Evolutionary conservation across 1,140 invertebrate genomes (phyloP), one percentile per base, ranked within the genome.

Genomic region (Pseudomyrmex sp.): DNA sequence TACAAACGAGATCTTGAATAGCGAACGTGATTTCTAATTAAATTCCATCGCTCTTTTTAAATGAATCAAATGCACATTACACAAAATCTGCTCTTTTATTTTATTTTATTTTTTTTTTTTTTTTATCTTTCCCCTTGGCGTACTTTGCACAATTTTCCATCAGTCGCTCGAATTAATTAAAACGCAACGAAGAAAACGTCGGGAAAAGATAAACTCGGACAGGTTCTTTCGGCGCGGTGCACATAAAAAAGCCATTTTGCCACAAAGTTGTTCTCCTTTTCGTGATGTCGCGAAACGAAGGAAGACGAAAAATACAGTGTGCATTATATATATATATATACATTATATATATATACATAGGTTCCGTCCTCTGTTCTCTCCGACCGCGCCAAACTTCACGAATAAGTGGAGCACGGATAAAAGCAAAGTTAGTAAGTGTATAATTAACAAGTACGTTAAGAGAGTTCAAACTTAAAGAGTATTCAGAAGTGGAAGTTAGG

Each of bases 391-490:
- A 75, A 86, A 88, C 69, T 89, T 88, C 48, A 62, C 61, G 87
- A 84, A 88, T 86, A 88, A 89, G 87, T 84, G 84, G 80, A 82
- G 80, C 84, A 13, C 20, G 75, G 87, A 86, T 89, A 86, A 89
- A 89, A 89, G 88, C 70, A 89, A 89, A 89, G 88, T 89, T 89
- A 66, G 50, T 84, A 86, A 88, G 84, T 76, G 88, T 89, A 84
- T 89, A 89, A 89, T 89, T 88, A 88, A 80, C 79, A 79, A 65
- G 80, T 18, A 26, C 62, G 69, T 84, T 61, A 73, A 84, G 76
- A 52, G 80, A 79, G 84, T 52, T 79, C 63, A 86, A 86, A 83
- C 83, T 85, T 70, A 44, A 35, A 59, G 44, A 80, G 56, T 83
- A 69, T 80, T 83, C 54, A 46, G 15, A 66, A 58, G 61, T 61